These are phyloP conservation scores for Holothuria scabra DNA, from an alignment of 53 echinoderm and acorn worm species.

Conservation along the genomic window DNA sequence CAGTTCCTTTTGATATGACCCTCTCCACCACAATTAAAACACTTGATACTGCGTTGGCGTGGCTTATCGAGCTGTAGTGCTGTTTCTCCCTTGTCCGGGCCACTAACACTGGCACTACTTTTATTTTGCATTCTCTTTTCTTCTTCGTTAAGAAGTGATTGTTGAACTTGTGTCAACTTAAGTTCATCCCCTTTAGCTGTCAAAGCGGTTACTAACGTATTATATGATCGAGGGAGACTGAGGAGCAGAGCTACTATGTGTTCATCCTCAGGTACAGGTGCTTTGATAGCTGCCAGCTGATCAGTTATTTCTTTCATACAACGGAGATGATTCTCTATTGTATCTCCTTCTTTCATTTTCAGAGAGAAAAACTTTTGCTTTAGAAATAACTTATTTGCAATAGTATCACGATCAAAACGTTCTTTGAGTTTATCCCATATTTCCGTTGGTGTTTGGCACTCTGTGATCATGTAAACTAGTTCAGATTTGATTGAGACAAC, in stretches of 20 bases:
- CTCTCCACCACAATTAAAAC: no score
- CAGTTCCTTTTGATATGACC: no score
- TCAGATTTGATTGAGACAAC: not conserved
- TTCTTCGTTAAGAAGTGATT: not conserved
- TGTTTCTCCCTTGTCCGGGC: no score
- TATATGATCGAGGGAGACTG: conserved; percentile 11
- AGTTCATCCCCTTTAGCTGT: conserved; percentile 17
- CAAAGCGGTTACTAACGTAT: not conserved
- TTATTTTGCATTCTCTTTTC: not conserved
- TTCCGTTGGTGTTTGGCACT: no score
- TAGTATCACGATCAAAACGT: conserved; percentile 2
- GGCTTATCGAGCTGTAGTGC: no score
- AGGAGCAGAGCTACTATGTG: not conserved
- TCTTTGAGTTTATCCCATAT: no score
- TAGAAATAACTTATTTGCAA: not conserved
- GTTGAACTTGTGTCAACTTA: not conserved
- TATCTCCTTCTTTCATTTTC: no score
- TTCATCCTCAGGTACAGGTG: conserved; percentile 3
- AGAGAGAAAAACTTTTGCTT: no score
- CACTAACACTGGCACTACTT: no score
- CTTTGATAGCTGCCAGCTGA: conserved; percentile 16
- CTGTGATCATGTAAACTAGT: not conserved
- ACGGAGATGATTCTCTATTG: no score
- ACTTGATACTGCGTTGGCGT: no score
- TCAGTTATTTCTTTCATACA: not conserved